Evolutionary conservation across 2,888 invertebrate species (phyloP), one percentile per base, ranked within the genome.

Genomic region (Ectemnius continuus): DNA sequence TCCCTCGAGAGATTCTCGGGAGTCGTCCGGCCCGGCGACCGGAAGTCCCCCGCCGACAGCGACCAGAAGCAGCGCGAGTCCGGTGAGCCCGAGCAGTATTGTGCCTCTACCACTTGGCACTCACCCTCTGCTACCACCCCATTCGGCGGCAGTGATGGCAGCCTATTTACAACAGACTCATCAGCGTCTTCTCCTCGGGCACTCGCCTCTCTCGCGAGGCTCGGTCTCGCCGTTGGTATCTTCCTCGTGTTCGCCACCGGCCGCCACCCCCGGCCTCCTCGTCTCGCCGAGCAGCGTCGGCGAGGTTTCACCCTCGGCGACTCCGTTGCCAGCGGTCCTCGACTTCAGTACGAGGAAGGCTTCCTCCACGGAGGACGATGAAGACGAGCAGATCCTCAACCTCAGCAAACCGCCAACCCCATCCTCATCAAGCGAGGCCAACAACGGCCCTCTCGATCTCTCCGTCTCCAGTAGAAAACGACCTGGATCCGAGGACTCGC

Each of bases 341-440:
- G 96, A 97, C 91, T 97, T 97, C 87, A 97, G 97, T 91, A 94
- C 95, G 36, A 95, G 96, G 87, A 92, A 84, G 92, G 93, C 72
- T 89, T 93, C 84, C 89, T 92, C 72, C 85, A 93, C 73, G 23
- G 92, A 92, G 52, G 92, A 92, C 57, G 94, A 93, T 62, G 92
- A 93, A 70, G 94, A 94, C 56, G 93, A 93, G 76, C 95, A 96
- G 79, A 95, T 93, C 47, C 93, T 95, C 75, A 95, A 96, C 89
- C 92, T 95, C 61, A 94, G 94, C 87, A 95, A 95, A 90, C 91
- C 93, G 0, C 93, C 94, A 78, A 92, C 93, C 2, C 93, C 93
- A n/a, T 91, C 92, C 0, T 91, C 91, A 0, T 90, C 91, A 0
- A 93, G 94, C 85, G 92, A 92, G 36, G 90, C 91, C 3, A 91